Evolutionary conservation across 1,140 invertebrate species (phyloP).

Genomic region (Drosophila watanabei): DNA sequence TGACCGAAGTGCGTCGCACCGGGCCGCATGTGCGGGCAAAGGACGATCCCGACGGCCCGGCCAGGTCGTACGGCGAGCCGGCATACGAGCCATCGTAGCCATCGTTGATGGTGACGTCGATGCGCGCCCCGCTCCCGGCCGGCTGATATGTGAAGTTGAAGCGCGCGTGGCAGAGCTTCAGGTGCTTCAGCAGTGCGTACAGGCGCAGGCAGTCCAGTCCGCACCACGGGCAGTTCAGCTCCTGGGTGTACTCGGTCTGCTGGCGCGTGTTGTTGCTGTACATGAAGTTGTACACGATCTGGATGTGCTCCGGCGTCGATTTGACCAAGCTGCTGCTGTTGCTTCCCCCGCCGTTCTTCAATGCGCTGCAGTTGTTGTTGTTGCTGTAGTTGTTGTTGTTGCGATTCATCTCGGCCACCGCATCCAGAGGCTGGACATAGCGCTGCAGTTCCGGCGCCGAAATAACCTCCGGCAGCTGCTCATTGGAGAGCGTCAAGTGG

Average conservation of each 20-base stretch:
- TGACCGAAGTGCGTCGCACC: conserved; percentile 93
- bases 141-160: conserved; percentile 93
- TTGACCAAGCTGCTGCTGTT: conserved; percentile 43
- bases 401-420: conserved; percentile 85
- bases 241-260: conserved; percentile 96
- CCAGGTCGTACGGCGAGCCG: conserved; percentile 96
- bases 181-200: conserved; percentile 96
- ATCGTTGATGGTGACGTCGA: conserved; percentile 98
- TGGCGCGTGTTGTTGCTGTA: conserved; percentile 98
- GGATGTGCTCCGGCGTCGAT: conserved; percentile 85
- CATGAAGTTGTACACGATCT: conserved; percentile 97
- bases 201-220: conserved; percentile 94
- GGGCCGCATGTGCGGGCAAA: conserved; percentile 92
- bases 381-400: conserved; percentile 76
- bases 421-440: conserved; percentile 67
- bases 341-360: conserved; percentile 54
- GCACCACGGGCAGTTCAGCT: conserved; percentile 98
- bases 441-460: conserved; percentile 79
- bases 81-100: conserved; percentile 97
- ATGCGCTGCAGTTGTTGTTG: conserved; percentile 55
- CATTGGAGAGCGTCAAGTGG: conserved; percentile 92
- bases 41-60: conserved; percentile 89
- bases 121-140: conserved; percentile 93
- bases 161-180: conserved; percentile 96
- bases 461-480: conserved; percentile 90